Evolutionary conservation across 64 coral and sea anemone species (phyloP), one percentile per base, ranked within the genome.

Genomic region (Anthopleura sola): DNA sequence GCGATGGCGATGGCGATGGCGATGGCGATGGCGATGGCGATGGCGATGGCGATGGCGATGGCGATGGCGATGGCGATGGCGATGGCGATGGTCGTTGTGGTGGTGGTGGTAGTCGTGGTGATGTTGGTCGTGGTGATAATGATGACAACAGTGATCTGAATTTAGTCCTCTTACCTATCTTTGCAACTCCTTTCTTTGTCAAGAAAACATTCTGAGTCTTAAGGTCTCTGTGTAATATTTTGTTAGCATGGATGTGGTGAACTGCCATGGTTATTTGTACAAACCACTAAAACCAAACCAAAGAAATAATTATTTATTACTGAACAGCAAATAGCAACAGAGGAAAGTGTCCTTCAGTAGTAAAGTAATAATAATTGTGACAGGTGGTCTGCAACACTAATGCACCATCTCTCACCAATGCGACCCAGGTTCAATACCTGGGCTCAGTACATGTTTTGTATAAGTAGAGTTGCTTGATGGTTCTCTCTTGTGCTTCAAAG

Each of bases 151-250:
- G 12, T 18, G 33, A 57, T 31, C 28, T 57, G 51, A 56, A 6
- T 83, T 55, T 44, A 24, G 21, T 28, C 55, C 15, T 60, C 0
- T 47, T 90, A 86, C 90, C 84, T 86, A 91, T 86, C 78, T 86
- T 86, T 24, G 85, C 36, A 8, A 98, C 85, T 55, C 90, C 96
- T 85, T 94, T 94, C 87, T 94, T 98, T 60, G 92, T 98, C 62
- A 98, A 85, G 74, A 98, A 98, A 15, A 98, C 87, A 90, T 98
- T 98, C 87, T 98, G 92, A 66, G 96, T 87, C 69, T 98, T 98
- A 11, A 98, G 85, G 87, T 98, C 96, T 55, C 96, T 98, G 82
- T 94, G 97, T 39, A 99, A 85, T 78, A 99, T 86, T 86, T 87
- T 99, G 39, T 94, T 92, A 16, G 85, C 88, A 78, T 99, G 97